Base-by-base conservation (phyloP, 2,113 vertebrate species). In the Lamprotornis superbus region DNA sequence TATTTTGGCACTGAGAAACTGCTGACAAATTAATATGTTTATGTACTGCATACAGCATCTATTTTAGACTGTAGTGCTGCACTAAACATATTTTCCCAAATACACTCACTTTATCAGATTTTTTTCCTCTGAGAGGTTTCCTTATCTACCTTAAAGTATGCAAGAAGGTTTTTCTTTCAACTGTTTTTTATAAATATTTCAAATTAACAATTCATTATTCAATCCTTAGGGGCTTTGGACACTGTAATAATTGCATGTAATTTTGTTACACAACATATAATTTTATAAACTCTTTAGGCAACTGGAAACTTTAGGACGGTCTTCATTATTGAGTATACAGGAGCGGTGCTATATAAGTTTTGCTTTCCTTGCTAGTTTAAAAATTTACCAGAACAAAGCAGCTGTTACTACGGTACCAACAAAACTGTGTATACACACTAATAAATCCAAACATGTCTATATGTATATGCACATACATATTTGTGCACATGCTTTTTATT, bases 1-100 rank as follows among this genome's bases (percentile, higher is more conserved):
- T 75, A 88, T 93, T 96, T 79, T 92, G 88, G 86, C 81, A 90
- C 57, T 44, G 74, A 92, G 71, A 93, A 97, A 95, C 86, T 95
- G 90, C 95, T 96, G 91, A 97, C 90, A 94, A 97, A 96, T 97
- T 96, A 97, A 94, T 97, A 95, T 90, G 63, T 88, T 93, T 95
- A 96, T 95, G 77, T 89, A 70, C 87, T 73, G 47, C 60, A 89
- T 67, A 84, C 23, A 90, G 30, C 65, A 80, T 93, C 78, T 87
- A 70, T 85, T 96, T 95, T 88, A 82, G 55, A 80, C 49, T 60
- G 8, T 42, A 64, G 55, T 70, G 56, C 82, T 5, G 8, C 75
- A 94, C 60, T 94, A 96, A 95, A 94, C n/a, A 20, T 92, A 94
- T 95, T 95, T 96, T 91, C 63, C 59, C 37, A 89, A 86, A 95